These are phyloP conservation scores for Apodemia zela DNA, from an alignment of 2,888 invertebrate species.

Conservation along the genomic window DNA sequence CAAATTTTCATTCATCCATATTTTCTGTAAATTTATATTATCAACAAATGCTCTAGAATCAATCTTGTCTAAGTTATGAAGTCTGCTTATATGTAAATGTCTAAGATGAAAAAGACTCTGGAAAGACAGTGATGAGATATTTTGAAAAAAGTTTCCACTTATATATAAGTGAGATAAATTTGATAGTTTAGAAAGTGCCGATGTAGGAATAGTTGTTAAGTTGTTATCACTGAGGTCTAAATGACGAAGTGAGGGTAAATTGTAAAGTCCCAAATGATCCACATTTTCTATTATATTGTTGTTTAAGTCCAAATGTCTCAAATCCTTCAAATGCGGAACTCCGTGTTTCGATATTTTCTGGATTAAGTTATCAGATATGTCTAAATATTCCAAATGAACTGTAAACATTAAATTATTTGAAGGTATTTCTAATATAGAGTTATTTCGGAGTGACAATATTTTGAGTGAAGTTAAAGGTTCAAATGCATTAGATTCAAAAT, in stretches of 20 bases:
- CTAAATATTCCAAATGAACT: conserved; percentile 84
- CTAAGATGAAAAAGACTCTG: conserved; percentile 85
- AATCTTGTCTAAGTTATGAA: conserved; percentile 84
- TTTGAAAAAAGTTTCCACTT: conserved; percentile 88
- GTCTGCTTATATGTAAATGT: conserved; percentile 85
- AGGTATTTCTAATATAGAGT: conserved; percentile 89
- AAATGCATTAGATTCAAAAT: conserved; percentile 85
- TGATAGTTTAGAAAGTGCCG: conserved; percentile 87
- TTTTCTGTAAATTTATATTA: conserved; percentile 89
- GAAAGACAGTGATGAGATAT: conserved; percentile 88
- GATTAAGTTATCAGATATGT: conserved; percentile 89
- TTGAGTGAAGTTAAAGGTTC: conserved; percentile 85
- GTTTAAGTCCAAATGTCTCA: conserved; percentile 85
- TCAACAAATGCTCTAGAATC: conserved; percentile 91
- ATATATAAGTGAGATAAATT: conserved; percentile 88
- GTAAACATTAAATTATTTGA: conserved; percentile 84
- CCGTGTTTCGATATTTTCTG: conserved; percentile 86
- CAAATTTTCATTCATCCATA: conserved; percentile 89
- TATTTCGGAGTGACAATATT: conserved; percentile 87
- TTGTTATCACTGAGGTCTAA: conserved; percentile 91
- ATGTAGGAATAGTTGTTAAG: conserved; percentile 87
- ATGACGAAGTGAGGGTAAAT: conserved; percentile 85
- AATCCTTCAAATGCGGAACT: conserved; percentile 85
- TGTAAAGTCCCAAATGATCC: conserved; percentile 86
- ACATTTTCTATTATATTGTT: conserved; percentile 88